Percentiles rank a stretch among this genome's conserved stretches.
phyloP scores from a whole-genome alignment of 2,113 vertebrate genomes.

The Condylura cristata region DNA sequence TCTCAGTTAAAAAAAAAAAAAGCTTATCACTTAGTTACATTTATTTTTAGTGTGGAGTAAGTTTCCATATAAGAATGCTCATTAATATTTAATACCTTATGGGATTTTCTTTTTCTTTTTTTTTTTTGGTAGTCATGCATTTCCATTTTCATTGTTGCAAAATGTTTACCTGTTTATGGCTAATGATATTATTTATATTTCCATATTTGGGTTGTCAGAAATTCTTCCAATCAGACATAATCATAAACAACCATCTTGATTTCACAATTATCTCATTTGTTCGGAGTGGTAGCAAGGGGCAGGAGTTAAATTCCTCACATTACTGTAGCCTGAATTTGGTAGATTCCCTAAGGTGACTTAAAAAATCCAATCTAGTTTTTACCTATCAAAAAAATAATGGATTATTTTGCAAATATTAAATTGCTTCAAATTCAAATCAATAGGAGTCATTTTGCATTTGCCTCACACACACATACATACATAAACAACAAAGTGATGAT shows the following conservation, averaged over 20 bases:
- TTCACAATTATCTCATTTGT: slow-evolving; percentile 71
- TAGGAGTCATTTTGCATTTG: neutral
- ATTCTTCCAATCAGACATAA: slow-evolving; percentile 63
- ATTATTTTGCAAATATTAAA: neutral
- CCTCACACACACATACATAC: neutral
- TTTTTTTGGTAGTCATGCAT: slow-evolving; percentile 41
- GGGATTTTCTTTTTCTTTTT: too few species aligned
- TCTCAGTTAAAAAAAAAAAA: slow-evolving; percentile 48
- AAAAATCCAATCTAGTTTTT: neutral
- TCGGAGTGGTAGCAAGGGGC: slow-evolving; percentile 18
- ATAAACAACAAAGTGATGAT: neutral
- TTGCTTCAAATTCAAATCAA: slow-evolving; percentile 43
- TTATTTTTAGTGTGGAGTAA: slow-evolving; percentile 57
- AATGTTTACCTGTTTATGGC: slow-evolving; percentile 61
- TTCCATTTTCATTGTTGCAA: slow-evolving; percentile 64
- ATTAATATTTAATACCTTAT: slow-evolving; percentile 69
- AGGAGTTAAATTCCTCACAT: slow-evolving; percentile 24
- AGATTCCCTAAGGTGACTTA: neutral
- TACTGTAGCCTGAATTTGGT: slow-evolving; percentile 22
- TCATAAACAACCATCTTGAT: slow-evolving; percentile 57
- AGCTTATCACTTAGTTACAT: slow-evolving; percentile 42
- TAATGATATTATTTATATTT: slow-evolving; percentile 62
- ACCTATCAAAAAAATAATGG: neutral
- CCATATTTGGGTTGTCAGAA: slow-evolving; percentile 54
- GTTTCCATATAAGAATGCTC: slow-evolving; percentile 42